Percentiles rank a stretch among this genome's conserved stretches.
Conservation (phyloP, 2,888 invertebrate genomes). For the Dugesia japonica region DNA sequence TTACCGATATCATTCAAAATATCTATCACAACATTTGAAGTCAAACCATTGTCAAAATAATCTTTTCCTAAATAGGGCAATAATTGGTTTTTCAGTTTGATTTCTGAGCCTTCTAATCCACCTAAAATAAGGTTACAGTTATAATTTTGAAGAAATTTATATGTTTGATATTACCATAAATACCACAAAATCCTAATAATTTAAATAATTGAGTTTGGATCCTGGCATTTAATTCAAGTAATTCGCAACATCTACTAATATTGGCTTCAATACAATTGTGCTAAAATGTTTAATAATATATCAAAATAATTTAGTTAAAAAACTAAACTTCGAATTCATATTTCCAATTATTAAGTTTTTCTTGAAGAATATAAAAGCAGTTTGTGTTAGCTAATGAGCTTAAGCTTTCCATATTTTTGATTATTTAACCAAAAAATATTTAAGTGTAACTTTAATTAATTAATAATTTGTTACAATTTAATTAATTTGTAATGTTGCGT, state of each 20-base stretch:
- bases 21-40: neutral
- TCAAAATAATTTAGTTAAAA: neutral
- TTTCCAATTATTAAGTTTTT: neutral
- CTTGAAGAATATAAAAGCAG: conserved; percentile 2
- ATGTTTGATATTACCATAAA: neutral
- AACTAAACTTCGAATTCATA: neutral
- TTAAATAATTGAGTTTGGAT: neutral
- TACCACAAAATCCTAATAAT: conserved; percentile 7
- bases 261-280: conserved; percentile 8
- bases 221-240: neutral
- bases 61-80: neutral
- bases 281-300: neutral
- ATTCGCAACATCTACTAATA: neutral
- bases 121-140: neutral
- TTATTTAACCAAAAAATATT: neutral
- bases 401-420: neutral
- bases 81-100: neutral
- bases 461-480: neutral
- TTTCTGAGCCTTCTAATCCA: neutral
- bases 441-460: neutral
- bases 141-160: too few species aligned
- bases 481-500: neutral
- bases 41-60: neutral
- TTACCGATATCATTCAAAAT: neutral
- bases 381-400: neutral